phyloP scores from a whole-genome alignment of 1,140 invertebrate genomes.

The Trichoplusia ni region DNA sequence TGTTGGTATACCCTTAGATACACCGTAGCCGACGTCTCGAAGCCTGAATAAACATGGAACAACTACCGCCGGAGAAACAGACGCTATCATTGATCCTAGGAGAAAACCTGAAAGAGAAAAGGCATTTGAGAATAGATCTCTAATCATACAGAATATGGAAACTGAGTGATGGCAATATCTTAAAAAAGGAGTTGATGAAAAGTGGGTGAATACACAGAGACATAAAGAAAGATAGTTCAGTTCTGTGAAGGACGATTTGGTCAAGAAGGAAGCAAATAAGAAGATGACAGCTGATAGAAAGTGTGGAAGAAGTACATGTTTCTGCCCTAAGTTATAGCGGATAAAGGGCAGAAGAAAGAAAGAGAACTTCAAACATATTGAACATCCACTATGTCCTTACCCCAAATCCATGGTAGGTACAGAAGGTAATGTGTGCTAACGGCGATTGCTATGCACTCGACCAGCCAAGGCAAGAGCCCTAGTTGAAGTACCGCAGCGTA shows the following conservation, averaged over 20 bases:
- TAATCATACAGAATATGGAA: too few relatives aligned
- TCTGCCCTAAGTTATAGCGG: too few relatives aligned
- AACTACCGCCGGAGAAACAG: conserved; percentile 97
- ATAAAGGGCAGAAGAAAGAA: too few relatives aligned
- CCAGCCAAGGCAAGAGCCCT: conserved; percentile 92
- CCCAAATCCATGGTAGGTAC: conserved; percentile 93
- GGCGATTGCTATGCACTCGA: conserved; percentile 88
- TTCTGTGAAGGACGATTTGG: too few relatives aligned
- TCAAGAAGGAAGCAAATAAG: neutral
- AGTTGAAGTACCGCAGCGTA: conserved; percentile 90
- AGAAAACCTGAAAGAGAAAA: conserved; percentile 83
- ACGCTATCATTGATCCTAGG: conserved; percentile 93
- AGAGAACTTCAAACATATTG: too few relatives aligned
- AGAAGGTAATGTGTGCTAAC: conserved; percentile 89
- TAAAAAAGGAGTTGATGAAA: too few relatives aligned
- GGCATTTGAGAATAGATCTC: neutral
- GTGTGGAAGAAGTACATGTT: too few relatives aligned
- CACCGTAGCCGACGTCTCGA: conserved; percentile 92
- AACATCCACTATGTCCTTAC: conserved; percentile 70
- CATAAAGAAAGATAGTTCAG: too few relatives aligned
- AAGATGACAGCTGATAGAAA: too few relatives aligned
- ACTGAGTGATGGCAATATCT: too few relatives aligned
- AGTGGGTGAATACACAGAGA: too few relatives aligned
- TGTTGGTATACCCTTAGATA: conserved; percentile 97
- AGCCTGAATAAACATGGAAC: conserved; percentile 95